Evolutionary conservation across 2,113 vertebrate genomes (phyloP), one percentile per base, ranked within the genome.

Genomic region (Callospermophilus lateralis): DNA sequence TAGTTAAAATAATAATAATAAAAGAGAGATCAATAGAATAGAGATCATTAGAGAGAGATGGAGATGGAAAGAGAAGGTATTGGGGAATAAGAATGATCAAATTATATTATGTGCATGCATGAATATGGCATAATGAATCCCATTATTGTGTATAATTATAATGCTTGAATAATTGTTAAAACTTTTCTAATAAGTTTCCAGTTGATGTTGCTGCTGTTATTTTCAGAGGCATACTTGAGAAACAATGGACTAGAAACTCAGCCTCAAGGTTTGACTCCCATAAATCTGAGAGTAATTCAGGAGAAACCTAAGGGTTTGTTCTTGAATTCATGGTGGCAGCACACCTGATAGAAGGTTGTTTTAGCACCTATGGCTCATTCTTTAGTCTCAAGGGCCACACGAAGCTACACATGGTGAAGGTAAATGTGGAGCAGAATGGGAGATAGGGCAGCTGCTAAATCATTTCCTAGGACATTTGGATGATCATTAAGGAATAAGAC

Each of bases 361-460:
- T 55, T 68, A 13, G n/a, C 55, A 26, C 4, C 9, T 51, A 6
- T 22, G 8, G 32, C 51, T 87, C 53, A 76, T 53, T 92, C 24
- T 58, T 93, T 45, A 74, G n/a, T 94, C 72, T 94, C 55, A 86
- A 95, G 53, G 87, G 26, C 53, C 37, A 42, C 48, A 28, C 61
- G 17, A 55, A 89, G 84, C 42, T 74, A 58, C 28, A 45, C 13
- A 48, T 19, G 42, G 37, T 58, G n/a, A 34, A 67, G 61, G 34
- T 65, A 39, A 20, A 11, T 79, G 8, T 73, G 0, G 37, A 48
- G n/a, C 2, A 20, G 37, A 42, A 39, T 68, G 39, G 76, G 53
- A 63, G 28, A 73, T 39, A n/a, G 5, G 17, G 10, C 5, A 15
- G 34, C 37, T 89, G 12, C 67, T 83, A 24, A 26, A 8, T 20